Conservation (phyloP, 2,888 invertebrate species). For the Andrena camellia region DNA sequence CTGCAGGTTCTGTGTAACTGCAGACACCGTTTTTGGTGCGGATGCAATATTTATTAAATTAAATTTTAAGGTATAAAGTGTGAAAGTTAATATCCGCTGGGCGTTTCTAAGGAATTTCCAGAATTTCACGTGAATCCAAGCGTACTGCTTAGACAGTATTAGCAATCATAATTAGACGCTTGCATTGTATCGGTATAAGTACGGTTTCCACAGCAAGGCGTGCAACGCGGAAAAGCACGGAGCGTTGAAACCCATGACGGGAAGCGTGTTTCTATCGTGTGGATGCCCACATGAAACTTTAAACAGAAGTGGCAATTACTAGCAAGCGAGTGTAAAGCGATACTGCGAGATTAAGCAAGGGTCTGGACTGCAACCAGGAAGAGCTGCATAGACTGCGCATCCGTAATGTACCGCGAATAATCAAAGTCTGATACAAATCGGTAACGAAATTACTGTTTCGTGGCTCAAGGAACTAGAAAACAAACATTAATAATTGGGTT, state of each 20-base stretch:
- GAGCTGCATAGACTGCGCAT: background rate
- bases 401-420: background rate
- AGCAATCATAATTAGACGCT: constrained; percentile 20
- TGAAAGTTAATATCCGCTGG: background rate
- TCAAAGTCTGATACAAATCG: background rate
- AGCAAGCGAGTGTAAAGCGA: constrained; percentile 54
- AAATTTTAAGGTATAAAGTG: too few relatives aligned
- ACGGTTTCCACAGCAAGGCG: constrained; percentile 33
- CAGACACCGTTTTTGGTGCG: background rate
- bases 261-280: constrained; percentile 9
- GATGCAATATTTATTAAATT: too few relatives aligned
- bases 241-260: constrained; percentile 56
- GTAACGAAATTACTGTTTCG: background rate
- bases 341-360: constrained; percentile 49
- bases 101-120: background rate
- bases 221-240: constrained; percentile 56
- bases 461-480: background rate
- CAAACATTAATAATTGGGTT: background rate
- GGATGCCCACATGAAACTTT: constrained; percentile 19
- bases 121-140: background rate
- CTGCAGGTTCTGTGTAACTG: background rate
- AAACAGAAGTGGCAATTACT: constrained; percentile 51
- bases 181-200: constrained; percentile 25
- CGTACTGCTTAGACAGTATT: background rate
- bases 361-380: constrained; percentile 10